phyloP scores from a whole-genome alignment of 2,797 vertebrate species.

The Argentina silus region DNA sequence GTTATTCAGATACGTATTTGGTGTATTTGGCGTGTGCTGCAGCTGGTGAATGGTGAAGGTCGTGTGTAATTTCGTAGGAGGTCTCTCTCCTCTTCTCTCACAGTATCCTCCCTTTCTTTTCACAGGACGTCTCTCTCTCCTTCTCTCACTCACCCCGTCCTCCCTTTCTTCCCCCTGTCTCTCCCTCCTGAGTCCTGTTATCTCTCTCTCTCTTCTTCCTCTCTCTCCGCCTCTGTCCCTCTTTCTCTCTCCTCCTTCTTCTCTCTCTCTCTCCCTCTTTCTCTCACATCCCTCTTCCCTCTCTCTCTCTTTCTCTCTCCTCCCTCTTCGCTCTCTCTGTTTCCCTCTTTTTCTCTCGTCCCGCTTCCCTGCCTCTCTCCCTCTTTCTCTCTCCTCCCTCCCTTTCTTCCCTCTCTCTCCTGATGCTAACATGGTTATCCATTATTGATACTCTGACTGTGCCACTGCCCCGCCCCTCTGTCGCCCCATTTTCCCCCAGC shows the following conservation, averaged over 20 bases:
- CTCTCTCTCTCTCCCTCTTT: neutral
- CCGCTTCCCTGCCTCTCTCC: constrained; percentile 22
- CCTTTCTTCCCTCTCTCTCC: constrained; percentile 29
- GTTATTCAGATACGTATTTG: neutral
- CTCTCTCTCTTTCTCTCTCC: neutral
- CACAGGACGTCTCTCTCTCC: neutral
- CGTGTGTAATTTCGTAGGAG: neutral
- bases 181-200: neutral
- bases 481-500: constrained; percentile 71
- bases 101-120: constrained; percentile 27
- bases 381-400: neutral
- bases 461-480: constrained; percentile 61
- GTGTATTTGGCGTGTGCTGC: neutral
- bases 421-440: constrained; percentile 73
- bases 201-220: neutral
- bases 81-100: constrained; percentile 8
- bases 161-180: neutral
- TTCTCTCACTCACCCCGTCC: neutral
- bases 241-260: neutral
- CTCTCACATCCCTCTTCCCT: neutral
- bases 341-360: constrained; percentile 26
- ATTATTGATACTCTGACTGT: constrained; percentile 77
- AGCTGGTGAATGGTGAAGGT: neutral
- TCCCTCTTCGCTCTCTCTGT: constrained; percentile 43
- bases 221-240: too few relatives aligned